These are phyloP conservation scores for Cephalopachus bancanus DNA, from an alignment of 2,797 vertebrate genomes.

Conservation along the genomic window DNA sequence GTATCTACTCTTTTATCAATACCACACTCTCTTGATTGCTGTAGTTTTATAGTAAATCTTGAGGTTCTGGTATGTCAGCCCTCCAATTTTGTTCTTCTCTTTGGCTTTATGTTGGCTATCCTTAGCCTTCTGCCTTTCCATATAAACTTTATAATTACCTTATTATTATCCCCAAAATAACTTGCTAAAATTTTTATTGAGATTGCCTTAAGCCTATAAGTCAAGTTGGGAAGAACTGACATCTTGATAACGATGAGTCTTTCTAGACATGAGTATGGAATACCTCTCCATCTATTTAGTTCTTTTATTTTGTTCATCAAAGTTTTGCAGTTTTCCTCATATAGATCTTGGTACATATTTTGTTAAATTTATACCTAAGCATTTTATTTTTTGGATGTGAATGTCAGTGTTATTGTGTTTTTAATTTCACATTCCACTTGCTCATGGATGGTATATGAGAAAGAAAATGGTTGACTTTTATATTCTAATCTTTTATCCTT, in stretches of 20 bases:
- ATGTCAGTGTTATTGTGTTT: neutral
- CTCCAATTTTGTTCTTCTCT: neutral
- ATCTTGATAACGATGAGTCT: neutral
- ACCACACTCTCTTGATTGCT: neutral
- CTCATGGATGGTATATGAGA: neutral
- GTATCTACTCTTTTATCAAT: neutral
- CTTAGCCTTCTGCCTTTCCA: neutral
- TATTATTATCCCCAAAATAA: neutral
- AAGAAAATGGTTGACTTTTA: neutral
- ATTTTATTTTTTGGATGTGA: neutral
- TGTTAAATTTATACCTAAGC: neutral
- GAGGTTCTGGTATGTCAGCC: neutral
- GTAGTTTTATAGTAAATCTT: neutral
- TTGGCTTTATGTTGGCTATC: neutral
- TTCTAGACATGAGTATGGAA: neutral
- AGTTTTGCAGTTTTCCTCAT: neutral
- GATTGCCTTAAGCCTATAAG: neutral
- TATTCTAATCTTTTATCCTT: neutral
- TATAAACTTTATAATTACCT: conserved; percentile 46
- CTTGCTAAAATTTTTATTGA: neutral
- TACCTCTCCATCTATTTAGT: neutral
- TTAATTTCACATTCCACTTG: neutral
- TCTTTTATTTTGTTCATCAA: neutral
- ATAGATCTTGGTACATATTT: neutral
- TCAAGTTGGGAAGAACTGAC: neutral